A percentile compares a stretch with the other conserved stretches of the same genome.
Evolutionary conservation across 2,888 invertebrate genomes (phyloP).

Genomic region (Cryptocephalus moraei): DNA sequence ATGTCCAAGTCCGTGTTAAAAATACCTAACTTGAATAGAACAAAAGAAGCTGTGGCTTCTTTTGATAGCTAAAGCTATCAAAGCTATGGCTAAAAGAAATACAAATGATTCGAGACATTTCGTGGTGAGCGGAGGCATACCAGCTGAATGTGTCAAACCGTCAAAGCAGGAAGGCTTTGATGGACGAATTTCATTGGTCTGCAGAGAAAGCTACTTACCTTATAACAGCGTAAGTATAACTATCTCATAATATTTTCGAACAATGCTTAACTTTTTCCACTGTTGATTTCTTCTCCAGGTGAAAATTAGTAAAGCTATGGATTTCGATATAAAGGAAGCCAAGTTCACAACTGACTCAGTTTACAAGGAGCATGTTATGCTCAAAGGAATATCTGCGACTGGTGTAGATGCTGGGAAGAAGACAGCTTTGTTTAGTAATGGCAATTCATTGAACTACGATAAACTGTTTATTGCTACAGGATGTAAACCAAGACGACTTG

Average conservation of each 20-base stretch:
- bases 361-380: constrained; percentile 63
- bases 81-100: constrained; percentile 47
- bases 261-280: no score
- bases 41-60: no score
- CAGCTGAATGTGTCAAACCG: constrained; percentile 81
- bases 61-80: no score
- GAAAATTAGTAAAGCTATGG: constrained; percentile 78
- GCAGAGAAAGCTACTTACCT: constrained; percentile 71
- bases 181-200: constrained; percentile 71
- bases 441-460: constrained; percentile 57
- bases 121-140: constrained; percentile 82
- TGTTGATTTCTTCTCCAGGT: constrained; percentile 6
- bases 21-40: constrained; percentile 48
- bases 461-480: constrained; percentile 80
- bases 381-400: constrained; percentile 58
- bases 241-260: no score
- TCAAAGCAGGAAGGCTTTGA: constrained; percentile 83
- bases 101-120: constrained; percentile 41
- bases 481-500: constrained; percentile 55
- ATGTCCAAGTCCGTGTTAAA: constrained; percentile 60
- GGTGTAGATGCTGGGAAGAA: constrained; percentile 55
- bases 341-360: constrained; percentile 63
- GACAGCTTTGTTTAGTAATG: constrained; percentile 56
- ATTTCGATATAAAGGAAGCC: constrained; percentile 56
- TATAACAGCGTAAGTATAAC: constrained; percentile 69